These are phyloP conservation scores for Pelecanoides urinatrix DNA, from an alignment of 2,113 vertebrate genomes.

Conservation along the genomic window DNA sequence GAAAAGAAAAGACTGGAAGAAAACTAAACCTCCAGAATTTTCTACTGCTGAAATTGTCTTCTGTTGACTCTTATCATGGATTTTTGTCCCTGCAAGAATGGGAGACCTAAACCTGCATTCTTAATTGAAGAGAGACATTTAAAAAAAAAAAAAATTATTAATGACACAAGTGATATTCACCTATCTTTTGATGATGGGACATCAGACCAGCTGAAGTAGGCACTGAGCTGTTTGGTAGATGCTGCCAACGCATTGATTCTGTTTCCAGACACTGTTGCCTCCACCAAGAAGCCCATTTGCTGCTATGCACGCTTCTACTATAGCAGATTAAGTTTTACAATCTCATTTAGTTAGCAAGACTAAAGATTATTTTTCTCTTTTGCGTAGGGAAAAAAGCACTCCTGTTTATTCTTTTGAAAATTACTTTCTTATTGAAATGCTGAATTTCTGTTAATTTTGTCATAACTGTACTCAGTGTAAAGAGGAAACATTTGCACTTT, in stretches of 20 bases:
- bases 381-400: rapidly evolving
- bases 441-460: not conserved
- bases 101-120: not conserved
- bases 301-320: not conserved
- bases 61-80: not conserved
- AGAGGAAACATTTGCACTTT: constrained; percentile 31
- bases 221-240: not conserved
- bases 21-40: not conserved
- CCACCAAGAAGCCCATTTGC: not conserved
- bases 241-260: rapidly evolving
- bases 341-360: not conserved
- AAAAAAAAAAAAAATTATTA: not conserved
- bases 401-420: not conserved
- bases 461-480: not conserved
- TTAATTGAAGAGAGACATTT: not conserved
- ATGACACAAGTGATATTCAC: not conserved
- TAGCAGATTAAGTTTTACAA: not conserved
- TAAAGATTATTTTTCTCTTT: not conserved
- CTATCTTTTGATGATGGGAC: not conserved
- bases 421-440: not conserved
- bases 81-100: not conserved
- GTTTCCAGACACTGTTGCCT: not conserved
- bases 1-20: not conserved
- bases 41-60: not conserved
- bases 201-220: not conserved